These are phyloP conservation scores for Choreutis nemorana DNA, from an alignment of 2,888 invertebrate genomes.

Conservation along the genomic window DNA sequence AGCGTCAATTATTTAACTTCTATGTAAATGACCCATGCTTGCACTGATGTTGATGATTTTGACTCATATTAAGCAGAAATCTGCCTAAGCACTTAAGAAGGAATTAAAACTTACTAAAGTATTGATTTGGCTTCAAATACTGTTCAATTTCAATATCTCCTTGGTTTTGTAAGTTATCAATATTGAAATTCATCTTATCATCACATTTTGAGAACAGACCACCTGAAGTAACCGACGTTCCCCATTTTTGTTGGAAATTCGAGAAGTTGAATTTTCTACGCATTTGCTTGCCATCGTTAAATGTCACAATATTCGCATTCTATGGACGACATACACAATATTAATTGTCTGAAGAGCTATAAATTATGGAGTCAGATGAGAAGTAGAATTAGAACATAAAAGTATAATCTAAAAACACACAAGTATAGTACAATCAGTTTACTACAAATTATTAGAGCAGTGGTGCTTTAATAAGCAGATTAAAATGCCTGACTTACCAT, in stretches of 20 bases:
- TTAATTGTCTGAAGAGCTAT: no score
- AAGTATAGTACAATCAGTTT: no score
- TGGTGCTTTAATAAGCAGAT: no score
- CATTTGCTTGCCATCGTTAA: conserved; percentile 21
- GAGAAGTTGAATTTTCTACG: conserved; percentile 22
- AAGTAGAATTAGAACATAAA: neutral
- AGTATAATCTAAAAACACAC: neutral
- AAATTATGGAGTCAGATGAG: no score
- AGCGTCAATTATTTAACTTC: no score
- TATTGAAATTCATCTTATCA: conserved; percentile 21
- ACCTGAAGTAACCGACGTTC: conserved; percentile 25
- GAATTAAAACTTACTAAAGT: conserved; percentile 16
- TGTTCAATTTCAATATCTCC: conserved; percentile 24
- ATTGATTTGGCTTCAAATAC: conserved; percentile 18
- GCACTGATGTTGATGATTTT: no score
- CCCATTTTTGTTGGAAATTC: conserved; percentile 41
- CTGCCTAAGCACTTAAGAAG: conserved; percentile 2
- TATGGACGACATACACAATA: conserved; percentile 14
- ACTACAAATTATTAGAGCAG: no score
- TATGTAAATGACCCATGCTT: no score
- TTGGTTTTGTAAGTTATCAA: conserved; percentile 28
- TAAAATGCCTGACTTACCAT: no score
- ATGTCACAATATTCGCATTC: conserved; percentile 24
- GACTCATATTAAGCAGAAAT: no score
- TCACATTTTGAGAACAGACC: conserved; percentile 27